Evolutionary conservation across 1,140 invertebrate species (phyloP).

Genomic region (Coelopa frigida): DNA sequence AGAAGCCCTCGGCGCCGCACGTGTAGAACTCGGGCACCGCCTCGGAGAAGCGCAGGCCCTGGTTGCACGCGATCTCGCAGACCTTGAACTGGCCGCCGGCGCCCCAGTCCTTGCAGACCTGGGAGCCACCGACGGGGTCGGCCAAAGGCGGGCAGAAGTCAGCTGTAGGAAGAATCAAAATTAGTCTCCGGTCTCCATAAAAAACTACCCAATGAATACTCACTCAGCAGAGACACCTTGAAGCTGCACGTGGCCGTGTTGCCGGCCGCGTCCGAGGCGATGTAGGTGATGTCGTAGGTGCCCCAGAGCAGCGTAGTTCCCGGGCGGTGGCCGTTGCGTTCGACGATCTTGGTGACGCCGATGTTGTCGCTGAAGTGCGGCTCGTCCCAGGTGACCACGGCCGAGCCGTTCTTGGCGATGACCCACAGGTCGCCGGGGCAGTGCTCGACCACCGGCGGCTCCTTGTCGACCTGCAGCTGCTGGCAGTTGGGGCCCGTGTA

Average conservation of each 20-base stretch:
- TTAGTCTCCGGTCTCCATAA: not conserved
- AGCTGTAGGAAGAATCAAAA: slow-evolving; percentile 50
- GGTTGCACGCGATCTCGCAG: slow-evolving; percentile 81
- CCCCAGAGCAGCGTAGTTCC: slow-evolving; percentile 91
- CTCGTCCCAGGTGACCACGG: slow-evolving; percentile 89
- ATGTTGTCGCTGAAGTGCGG: slow-evolving; percentile 87
- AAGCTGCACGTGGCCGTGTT: slow-evolving; percentile 90
- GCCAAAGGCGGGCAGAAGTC: slow-evolving; percentile 82
- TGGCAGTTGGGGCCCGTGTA: slow-evolving; percentile 78
- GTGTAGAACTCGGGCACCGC: slow-evolving; percentile 90
- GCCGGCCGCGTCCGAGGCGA: slow-evolving; percentile 83
- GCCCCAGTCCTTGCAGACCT: slow-evolving; percentile 92
- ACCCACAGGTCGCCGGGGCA: slow-evolving; percentile 93
- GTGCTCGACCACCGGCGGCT: slow-evolving; percentile 76
- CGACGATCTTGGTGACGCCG: slow-evolving; percentile 67
- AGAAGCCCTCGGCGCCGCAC: slow-evolving; percentile 93
- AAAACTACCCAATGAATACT: slow-evolving; percentile 42
- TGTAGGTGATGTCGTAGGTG: slow-evolving; percentile 86
- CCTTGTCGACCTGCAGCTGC: slow-evolving; percentile 76
- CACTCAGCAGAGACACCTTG: slow-evolving; percentile 85
- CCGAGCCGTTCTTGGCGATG: slow-evolving; percentile 84
- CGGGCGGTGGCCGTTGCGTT: slow-evolving; percentile 79
- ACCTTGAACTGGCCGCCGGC: slow-evolving; percentile 87
- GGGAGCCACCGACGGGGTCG: slow-evolving; percentile 82
- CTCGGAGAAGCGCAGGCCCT: slow-evolving; percentile 82